A percentile compares a stretch with the other conserved stretches of the same genome.
Evolutionary conservation across 2,113 vertebrate genomes (phyloP).

Genomic region (Neofelis nebulosa): DNA sequence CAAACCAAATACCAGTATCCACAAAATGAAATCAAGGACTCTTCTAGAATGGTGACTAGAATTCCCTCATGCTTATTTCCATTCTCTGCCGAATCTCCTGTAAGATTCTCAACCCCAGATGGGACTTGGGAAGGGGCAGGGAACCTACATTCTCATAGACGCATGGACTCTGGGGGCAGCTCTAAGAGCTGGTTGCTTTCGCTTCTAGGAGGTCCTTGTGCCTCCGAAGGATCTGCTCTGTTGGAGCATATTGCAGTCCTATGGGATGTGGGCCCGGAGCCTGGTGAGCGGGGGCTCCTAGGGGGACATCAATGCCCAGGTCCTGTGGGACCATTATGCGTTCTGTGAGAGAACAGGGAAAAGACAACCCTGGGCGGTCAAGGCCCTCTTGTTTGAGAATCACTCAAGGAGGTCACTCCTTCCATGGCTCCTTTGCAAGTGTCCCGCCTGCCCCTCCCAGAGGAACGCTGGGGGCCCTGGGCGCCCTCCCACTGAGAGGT

Average conservation of each 20-base stretch:
- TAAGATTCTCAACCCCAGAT: background rate
- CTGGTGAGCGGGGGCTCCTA: background rate
- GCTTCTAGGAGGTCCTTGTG: background rate
- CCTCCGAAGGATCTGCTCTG: background rate
- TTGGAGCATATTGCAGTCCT: rapidly evolving
- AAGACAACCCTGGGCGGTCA: background rate
- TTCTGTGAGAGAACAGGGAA: background rate
- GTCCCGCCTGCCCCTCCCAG: background rate
- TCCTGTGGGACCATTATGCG: rapidly evolving
- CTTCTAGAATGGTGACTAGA: background rate
- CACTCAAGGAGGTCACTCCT: background rate
- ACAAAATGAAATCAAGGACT: background rate
- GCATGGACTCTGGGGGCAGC: background rate
- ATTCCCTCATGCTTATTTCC: background rate
- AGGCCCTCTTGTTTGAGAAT: background rate
- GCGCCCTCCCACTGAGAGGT: background rate
- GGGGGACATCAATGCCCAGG: background rate
- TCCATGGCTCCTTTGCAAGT: rapidly evolving
- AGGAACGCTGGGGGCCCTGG: background rate
- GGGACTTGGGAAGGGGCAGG: background rate
- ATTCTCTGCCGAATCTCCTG: background rate
- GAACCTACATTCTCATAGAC: background rate
- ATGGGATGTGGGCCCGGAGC: background rate
- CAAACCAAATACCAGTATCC: background rate
- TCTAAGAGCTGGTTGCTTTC: background rate